Conservation (phyloP, 2,888 invertebrate species). For the Cheilosia soror region DNA sequence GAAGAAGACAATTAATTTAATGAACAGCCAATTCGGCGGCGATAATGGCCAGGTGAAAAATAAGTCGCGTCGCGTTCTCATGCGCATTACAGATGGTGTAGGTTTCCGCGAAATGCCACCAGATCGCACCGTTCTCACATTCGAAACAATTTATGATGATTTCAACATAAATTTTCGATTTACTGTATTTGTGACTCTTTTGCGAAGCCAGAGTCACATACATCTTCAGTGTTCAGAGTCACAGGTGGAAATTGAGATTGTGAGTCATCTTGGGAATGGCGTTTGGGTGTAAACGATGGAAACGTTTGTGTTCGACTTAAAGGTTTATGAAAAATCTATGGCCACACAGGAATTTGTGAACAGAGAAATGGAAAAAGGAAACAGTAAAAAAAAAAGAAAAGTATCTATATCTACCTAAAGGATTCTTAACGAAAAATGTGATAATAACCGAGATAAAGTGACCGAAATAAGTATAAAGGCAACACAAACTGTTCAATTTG, state of each 20-base stretch:
- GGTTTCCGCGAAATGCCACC: conserved; percentile 62
- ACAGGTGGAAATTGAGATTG: conserved; percentile 43
- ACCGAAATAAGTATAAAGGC: too few relatives aligned
- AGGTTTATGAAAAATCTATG: too few relatives aligned
- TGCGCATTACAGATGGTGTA: conserved; percentile 48
- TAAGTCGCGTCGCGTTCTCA: conserved; percentile 34
- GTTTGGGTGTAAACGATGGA: conserved; percentile 1
- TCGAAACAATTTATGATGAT: conserved; percentile 66
- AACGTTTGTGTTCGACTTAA: too few relatives aligned
- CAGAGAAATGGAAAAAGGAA: too few relatives aligned
- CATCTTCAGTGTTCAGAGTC: neutral
- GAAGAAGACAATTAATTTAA: conserved; percentile 62
- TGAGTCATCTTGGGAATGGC: conserved; percentile 9
- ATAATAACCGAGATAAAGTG: too few relatives aligned
- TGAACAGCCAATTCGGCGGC: conserved; percentile 48
- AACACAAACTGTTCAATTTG: too few relatives aligned
- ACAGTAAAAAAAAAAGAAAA: too few relatives aligned
- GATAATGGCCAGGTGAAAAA: conserved; percentile 57
- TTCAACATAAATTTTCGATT: conserved; percentile 65
- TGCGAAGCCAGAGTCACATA: neutral
- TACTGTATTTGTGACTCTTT: conserved; percentile 38
- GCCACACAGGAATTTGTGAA: too few relatives aligned
- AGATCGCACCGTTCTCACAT: conserved; percentile 55
- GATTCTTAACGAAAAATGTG: too few relatives aligned
- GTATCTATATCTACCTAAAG: too few relatives aligned